These are phyloP conservation scores for Drosophila oshimai DNA, from an alignment of 1,140 invertebrate species.

Conservation along the genomic window DNA sequence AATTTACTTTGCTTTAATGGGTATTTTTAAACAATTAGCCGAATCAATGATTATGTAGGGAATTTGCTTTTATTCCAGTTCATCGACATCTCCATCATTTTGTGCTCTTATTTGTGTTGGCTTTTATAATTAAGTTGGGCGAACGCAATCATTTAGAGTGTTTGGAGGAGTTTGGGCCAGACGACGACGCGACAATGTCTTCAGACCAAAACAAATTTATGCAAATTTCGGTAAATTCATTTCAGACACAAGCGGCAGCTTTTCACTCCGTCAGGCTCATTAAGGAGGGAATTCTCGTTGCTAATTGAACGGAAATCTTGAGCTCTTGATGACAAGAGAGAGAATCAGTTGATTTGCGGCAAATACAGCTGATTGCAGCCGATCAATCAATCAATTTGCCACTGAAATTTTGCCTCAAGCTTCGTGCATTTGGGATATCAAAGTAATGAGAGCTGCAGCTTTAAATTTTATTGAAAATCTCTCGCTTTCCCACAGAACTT, in stretches of 20 bases:
- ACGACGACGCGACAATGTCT: constrained; percentile 42
- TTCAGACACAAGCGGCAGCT: constrained; percentile 45
- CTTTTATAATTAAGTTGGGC: constrained; percentile 66
- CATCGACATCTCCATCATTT: not conserved
- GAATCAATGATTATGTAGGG: constrained; percentile 32
- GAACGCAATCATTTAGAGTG: constrained; percentile 59
- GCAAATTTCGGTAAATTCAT: constrained; percentile 76
- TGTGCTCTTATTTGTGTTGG: not conserved
- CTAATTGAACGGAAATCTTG: constrained; percentile 71
- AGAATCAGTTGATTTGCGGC: constrained; percentile 21
- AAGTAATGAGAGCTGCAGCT: constrained; percentile 10
- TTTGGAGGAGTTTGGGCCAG: constrained; percentile 40
- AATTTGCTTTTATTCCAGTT: constrained; percentile 6
- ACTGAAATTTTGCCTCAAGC: constrained; percentile 11
- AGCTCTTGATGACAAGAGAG: constrained; percentile 55
- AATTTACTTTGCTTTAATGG: no score
- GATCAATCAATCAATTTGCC: constrained; percentile 69
- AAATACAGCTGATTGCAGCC: constrained; percentile 51
- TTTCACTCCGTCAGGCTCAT: constrained; percentile 21
- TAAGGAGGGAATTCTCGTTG: constrained; percentile 36
- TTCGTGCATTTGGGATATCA: constrained; percentile 3
- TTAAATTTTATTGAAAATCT: constrained; percentile 27
- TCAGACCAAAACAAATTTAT: constrained; percentile 57
- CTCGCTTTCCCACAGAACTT: constrained; percentile 33
- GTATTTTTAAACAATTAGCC: constrained; percentile 6